Conservation (phyloP, 2,113 vertebrate genomes). For the Poicephalus meyeri region DNA sequence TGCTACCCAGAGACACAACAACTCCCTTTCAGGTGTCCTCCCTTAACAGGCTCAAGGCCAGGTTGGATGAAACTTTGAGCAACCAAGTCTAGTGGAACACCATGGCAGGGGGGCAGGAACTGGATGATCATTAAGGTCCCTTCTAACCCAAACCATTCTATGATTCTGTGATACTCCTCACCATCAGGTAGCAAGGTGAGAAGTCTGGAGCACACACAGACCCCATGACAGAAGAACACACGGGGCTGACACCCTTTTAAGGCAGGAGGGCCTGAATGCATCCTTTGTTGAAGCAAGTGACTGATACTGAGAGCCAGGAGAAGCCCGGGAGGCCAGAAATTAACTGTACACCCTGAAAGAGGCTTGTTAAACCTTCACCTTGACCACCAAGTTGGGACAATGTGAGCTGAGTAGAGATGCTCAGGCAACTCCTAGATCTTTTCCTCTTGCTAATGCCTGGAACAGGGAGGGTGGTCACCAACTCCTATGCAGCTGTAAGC, state of each 20-base stretch:
- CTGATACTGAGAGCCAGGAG: not conserved
- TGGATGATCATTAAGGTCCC: not conserved
- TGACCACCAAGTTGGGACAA: not conserved
- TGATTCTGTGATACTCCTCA: not conserved
- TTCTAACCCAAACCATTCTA: not conserved
- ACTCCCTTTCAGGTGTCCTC: not conserved
- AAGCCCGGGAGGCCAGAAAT: not conserved
- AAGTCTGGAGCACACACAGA: not conserved
- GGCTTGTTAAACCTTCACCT: not conserved
- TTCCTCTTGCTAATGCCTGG: not conserved
- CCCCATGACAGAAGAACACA: not conserved
- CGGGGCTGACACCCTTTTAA: accelerated
- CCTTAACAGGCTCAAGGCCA: not conserved
- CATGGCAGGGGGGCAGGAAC: not conserved
- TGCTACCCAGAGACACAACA: not conserved
- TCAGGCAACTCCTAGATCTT: not conserved
- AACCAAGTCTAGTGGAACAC: not conserved
- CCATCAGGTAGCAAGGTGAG: not conserved
- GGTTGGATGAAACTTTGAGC: not conserved
- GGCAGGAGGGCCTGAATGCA: not conserved
- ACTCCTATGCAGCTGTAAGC: not conserved
- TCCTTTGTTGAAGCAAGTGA: not conserved
- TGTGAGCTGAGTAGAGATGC: not conserved
- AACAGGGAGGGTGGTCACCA: not conserved
- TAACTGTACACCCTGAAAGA: not conserved